These are phyloP conservation scores for Holothuria scabra DNA, from an alignment of 53 echinoderm and acorn worm genomes.

Conservation along the genomic window DNA sequence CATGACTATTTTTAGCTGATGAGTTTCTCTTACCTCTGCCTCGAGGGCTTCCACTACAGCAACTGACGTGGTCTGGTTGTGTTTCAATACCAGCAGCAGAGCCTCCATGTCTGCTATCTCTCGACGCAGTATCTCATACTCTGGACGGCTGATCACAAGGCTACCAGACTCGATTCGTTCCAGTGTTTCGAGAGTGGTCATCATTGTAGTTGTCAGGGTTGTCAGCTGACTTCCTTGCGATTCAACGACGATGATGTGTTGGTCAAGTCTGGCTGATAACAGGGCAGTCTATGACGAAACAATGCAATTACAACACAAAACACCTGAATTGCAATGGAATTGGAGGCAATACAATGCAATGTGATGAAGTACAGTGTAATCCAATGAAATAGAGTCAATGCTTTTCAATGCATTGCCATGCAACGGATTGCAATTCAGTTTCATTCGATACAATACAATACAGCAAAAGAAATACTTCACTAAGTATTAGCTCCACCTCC, in stretches of 20 bases:
- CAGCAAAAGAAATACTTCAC: too few relatives aligned
- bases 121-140: background rate
- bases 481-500: too few relatives aligned
- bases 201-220: background rate
- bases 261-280: background rate
- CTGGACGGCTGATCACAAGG: background rate
- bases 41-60: background rate
- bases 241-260: background rate
- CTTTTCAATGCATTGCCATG: too few relatives aligned
- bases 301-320: too few relatives aligned
- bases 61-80: background rate
- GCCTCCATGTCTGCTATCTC: slow-evolving; percentile 2
- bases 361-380: too few relatives aligned
- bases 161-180: background rate
- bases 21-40: slow-evolving; percentile 15
- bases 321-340: too few relatives aligned
- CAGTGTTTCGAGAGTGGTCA: slow-evolving; percentile 13
- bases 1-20: too few relatives aligned
- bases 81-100: background rate
- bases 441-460: too few relatives aligned
- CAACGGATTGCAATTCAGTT: too few relatives aligned
- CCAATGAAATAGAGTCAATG: too few relatives aligned
- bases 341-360: too few relatives aligned
- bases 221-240: background rate
- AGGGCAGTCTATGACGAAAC: background rate